A percentile compares a stretch with the other conserved stretches of the same genome.
These are phyloP conservation scores for Pseudomugil gertrudae DNA, from an alignment of 2,797 vertebrate species.

Conservation along the genomic window DNA sequence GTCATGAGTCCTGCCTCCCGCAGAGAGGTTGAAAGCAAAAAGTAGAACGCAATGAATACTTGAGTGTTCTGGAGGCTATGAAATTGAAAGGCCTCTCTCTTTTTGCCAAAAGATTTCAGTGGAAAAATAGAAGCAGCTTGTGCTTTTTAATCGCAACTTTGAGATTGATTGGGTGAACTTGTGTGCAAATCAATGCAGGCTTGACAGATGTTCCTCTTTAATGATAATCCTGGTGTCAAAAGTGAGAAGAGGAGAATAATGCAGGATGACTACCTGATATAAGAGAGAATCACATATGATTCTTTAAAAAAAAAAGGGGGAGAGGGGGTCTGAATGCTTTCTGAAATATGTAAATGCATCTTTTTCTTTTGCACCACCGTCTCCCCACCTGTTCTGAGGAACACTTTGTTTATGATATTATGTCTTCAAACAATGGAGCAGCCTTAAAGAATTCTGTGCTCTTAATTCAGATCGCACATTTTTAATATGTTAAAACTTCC, in stretches of 20 bases:
- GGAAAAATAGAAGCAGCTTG: slow-evolving; percentile 65
- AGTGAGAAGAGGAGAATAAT: slow-evolving; percentile 54
- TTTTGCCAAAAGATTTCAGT: slow-evolving; percentile 79
- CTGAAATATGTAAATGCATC: slow-evolving; percentile 8
- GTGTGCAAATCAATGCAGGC: slow-evolving; percentile 69
- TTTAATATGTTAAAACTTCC: slow-evolving; percentile 19
- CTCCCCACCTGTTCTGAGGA: too few relatives aligned
- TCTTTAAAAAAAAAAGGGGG: background rate
- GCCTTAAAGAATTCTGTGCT: background rate
- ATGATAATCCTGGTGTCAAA: slow-evolving; percentile 75
- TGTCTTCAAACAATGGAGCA: slow-evolving; percentile 14
- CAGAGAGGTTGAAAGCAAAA: slow-evolving; percentile 87
- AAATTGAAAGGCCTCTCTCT: slow-evolving; percentile 87
- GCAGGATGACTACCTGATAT: slow-evolving; percentile 59
- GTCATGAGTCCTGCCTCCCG: slow-evolving; percentile 86
- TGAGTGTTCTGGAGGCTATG: slow-evolving; percentile 86
- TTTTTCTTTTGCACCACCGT: too few relatives aligned
- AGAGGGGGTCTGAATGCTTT: slow-evolving; percentile 19
- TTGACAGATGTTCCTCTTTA: slow-evolving; percentile 74
- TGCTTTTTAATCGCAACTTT: slow-evolving; percentile 79
- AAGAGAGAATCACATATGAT: slow-evolving; percentile 35
- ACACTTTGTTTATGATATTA: slow-evolving; percentile 11
- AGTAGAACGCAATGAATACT: slow-evolving; percentile 85
- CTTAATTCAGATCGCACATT: too few relatives aligned
- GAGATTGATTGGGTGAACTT: slow-evolving; percentile 75